Evolutionary conservation across 2,888 invertebrate genomes (phyloP).

Genomic region (Cataglyphis rosenhaueri): DNA sequence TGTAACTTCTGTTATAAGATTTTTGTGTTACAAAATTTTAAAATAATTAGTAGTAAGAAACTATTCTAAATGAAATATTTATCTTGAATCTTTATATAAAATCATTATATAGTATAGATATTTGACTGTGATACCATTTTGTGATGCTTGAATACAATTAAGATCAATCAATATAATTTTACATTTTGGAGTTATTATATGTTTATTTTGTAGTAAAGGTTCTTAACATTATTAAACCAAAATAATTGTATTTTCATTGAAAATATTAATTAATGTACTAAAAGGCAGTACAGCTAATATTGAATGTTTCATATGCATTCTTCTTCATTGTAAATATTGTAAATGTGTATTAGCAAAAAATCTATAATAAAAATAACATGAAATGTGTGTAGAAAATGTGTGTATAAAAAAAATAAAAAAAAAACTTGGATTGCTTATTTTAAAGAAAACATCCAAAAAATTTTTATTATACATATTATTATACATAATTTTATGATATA

Average conservation of each 20-base stretch:
- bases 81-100: not conserved
- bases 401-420: not conserved
- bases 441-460: not conserved
- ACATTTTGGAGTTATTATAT: not conserved
- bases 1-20: not conserved
- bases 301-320: constrained; percentile 26
- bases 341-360: not conserved
- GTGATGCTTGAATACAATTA: not conserved
- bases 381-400: not conserved
- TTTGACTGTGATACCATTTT: constrained; percentile 41
- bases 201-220: not conserved
- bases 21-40: not conserved
- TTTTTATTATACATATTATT: not conserved
- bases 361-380: constrained; percentile 25
- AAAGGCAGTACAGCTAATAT: not conserved
- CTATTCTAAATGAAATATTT: not conserved
- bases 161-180: constrained; percentile 1
- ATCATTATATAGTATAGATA: constrained; percentile 2
- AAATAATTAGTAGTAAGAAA: not conserved
- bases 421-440: not conserved
- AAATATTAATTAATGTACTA: not conserved
- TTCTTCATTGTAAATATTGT: constrained; percentile 19
- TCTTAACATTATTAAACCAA: not conserved
- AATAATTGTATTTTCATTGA: not conserved
- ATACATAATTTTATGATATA: not conserved